Conservation (phyloP, 2,113 vertebrate species). For the Tachycineta bicolor region DNA sequence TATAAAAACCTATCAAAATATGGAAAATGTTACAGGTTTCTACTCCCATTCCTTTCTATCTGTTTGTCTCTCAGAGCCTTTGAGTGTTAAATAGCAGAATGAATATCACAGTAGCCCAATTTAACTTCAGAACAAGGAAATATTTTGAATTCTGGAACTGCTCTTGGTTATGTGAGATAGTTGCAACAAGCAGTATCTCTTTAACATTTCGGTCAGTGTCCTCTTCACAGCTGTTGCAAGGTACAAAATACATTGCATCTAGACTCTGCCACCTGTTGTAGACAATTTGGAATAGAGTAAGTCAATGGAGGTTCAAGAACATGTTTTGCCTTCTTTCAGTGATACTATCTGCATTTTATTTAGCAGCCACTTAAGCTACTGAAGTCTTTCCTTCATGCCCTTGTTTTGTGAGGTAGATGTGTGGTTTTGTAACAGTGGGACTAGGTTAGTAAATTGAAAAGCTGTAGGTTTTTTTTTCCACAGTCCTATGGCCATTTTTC, state of each 20-base stretch:
- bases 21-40: not conserved
- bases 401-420: not conserved
- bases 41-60: not conserved
- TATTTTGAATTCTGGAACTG: slow-evolving; percentile 76
- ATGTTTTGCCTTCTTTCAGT: slow-evolving; percentile 18
- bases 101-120: slow-evolving; percentile 57
- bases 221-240: slow-evolving; percentile 74
- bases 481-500: not conserved
- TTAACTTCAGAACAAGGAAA: slow-evolving; percentile 76
- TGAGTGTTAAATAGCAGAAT: slow-evolving; percentile 70
- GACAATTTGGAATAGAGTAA: slow-evolving; percentile 64
- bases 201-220: slow-evolving; percentile 43
- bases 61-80: not conserved
- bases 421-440: slow-evolving; percentile 19
- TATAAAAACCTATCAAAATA: not conserved
- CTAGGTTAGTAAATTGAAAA: not conserved
- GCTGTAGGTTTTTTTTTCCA: not conserved
- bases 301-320: slow-evolving; percentile 19
- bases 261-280: slow-evolving; percentile 72
- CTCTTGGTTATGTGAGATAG: slow-evolving; percentile 60
- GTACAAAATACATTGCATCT: slow-evolving; percentile 59
- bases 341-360: slow-evolving; percentile 19
- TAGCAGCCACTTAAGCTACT: not conserved
- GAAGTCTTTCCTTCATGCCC: not conserved
- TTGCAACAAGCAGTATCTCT: slow-evolving; percentile 49